These are phyloP conservation scores for Digitonthophagus gazella DNA, from an alignment of 2,888 invertebrate genomes.

Conservation along the genomic window DNA sequence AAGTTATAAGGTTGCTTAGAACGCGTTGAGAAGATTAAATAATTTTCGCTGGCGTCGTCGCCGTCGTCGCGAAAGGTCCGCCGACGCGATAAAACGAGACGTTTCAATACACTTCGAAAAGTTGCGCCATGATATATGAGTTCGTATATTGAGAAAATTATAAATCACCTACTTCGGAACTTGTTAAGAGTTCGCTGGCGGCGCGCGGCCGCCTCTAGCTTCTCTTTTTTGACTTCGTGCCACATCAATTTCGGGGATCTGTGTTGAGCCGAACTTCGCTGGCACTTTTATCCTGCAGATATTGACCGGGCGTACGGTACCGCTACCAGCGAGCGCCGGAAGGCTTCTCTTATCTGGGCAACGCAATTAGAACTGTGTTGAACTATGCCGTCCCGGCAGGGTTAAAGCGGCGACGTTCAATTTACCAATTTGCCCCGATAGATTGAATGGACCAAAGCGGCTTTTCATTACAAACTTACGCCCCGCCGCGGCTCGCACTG, in stretches of 20 bases:
- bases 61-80: background rate
- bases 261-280: slow-evolving; percentile 2
- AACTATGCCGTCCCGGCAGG: background rate
- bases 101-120: slow-evolving; percentile 16
- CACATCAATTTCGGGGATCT: slow-evolving; percentile 15
- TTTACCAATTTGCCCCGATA: background rate
- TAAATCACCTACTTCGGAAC: slow-evolving; percentile 16
- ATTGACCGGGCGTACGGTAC: background rate
- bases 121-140: slow-evolving; percentile 14
- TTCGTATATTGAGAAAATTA: slow-evolving; percentile 15
- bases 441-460: background rate
- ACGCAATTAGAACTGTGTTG: background rate
- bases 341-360: background rate
- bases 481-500: background rate
- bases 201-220: slow-evolving; percentile 3
- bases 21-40: background rate
- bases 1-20: background rate
- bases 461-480: background rate
- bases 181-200: slow-evolving; percentile 15
- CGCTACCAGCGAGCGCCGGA: background rate
- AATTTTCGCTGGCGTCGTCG: background rate
- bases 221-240: slow-evolving; percentile 9
- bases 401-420: background rate
- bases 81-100: slow-evolving; percentile 7
- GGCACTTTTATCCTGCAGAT: slow-evolving; percentile 11